Evolutionary conservation across 2,888 invertebrate species (phyloP), one percentile per base, ranked within the genome.

Genomic region (Nephrocerus scutellatus): DNA sequence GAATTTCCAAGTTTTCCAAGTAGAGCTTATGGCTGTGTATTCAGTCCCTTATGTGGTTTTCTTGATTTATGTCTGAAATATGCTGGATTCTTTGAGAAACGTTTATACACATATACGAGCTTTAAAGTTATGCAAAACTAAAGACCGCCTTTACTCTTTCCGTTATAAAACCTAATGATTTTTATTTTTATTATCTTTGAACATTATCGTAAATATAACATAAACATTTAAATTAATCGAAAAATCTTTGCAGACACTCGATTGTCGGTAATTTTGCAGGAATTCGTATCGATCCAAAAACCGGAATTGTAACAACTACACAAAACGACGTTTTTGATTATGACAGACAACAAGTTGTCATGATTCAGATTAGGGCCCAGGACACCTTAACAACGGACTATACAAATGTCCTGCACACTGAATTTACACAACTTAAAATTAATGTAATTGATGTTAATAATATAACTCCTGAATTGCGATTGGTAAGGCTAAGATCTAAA

Each of bases 361-460:
- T 74, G 39, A 63, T 74, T 4, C 74, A 75, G 70, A 72, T 74
- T 6, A 63, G 64, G 46, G 75, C 73, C 2, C 66, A 58, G 7
- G 75, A 76, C 46, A 72, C 72, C 0, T 54, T 75, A 61, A 68
- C 5, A 64, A 50, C 43, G 5, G 36, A 46, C 2, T 23, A 48
- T 24, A 36, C 36, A 1, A 30, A 48, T 21, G 25, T 33, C 16
- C 36, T 51, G 12, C 49, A 63, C 39, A 41, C 41, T 34, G 44
- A 70, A 1, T 74, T 72, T 8, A 66, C 74, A 1, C 74, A 77
- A 48, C 56, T 82, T 8, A 72, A 71, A 16, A 76, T 86, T 22
- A 70, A 72, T 36, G 70, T 86, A 1, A 52, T 66, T 6, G 85
- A 86, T 62, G 74, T 84, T 28, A 85, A 86, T 62, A 84, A 86